Evolutionary conservation across 2,888 invertebrate species (phyloP), one percentile per base, ranked within the genome.

Genomic region (Clanis bilineata): DNA sequence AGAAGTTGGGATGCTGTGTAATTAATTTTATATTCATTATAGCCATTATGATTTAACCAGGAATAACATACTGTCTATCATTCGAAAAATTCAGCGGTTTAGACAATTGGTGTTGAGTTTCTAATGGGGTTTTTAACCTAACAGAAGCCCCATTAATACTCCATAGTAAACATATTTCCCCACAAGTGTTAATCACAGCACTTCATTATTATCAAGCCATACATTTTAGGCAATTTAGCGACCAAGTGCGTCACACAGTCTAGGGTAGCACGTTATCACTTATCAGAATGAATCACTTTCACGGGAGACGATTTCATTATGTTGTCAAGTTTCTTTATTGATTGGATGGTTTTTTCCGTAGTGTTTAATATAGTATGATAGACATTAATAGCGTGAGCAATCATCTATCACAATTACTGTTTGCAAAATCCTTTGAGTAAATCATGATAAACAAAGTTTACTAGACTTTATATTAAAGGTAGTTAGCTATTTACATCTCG

Each of bases 291-390:
- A 51, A 51, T 57, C 55, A 61, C 21, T 57, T 28, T 23, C 23
- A 41, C 51, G 43, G 28, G 57, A 62, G 62, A 55, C 57, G 55
- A 62, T 64, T 59, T 64, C 57, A 64, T 66, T 61, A 62, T 44
- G 61, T 54, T 56, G 61, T 51, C 58, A 38, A 66, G 68, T 56
- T 65, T 70, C 68, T 45, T 47, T 51, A 57, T 61, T 57, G 59
- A 63, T 62, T 39, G 56, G 61, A 15, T 47, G 41, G 64, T 58
- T 59, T 65, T 66, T 68, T 66, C 67, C 66, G 57, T 10, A 10
- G 25, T 51, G 36, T 51, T 23, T 60, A 38, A 7, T 23, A 41
- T n/a, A n/a, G 5, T 4, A 43, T 10, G 15, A 18, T 43, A 28
- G 25, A 28, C 51, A 51, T 28, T 12, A 38, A 39, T 28, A 57